phyloP scores from a whole-genome alignment of 2,888 invertebrate species.

The Caenorhabditis doughertyi region DNA sequence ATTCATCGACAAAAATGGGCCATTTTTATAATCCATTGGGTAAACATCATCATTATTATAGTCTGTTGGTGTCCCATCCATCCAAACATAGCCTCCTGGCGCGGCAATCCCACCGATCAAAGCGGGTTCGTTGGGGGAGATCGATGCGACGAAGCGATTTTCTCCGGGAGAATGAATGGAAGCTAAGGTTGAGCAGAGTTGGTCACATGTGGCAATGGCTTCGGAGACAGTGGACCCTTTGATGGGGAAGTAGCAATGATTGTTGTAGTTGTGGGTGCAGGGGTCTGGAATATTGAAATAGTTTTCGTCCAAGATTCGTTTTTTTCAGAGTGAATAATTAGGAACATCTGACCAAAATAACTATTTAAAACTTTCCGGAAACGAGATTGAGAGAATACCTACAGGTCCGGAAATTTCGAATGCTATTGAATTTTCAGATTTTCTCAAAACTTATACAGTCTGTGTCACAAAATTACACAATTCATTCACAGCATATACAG shows the following conservation, averaged over 20 bases:
- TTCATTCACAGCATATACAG: no score
- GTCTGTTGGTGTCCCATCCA: background rate
- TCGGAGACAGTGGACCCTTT: background rate
- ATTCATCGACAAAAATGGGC: background rate
- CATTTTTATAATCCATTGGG: background rate
- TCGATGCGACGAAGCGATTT: background rate
- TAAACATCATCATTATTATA: conserved; percentile 1
- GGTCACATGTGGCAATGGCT: background rate
- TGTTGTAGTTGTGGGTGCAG: background rate
- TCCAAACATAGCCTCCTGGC: background rate
- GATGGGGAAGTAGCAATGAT: background rate
- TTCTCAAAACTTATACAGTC: no score
- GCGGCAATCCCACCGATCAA: background rate
- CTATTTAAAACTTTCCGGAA: no score
- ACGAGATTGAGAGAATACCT: no score
- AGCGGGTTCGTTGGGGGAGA: background rate
- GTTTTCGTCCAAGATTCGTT: no score
- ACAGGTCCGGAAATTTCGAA: no score
- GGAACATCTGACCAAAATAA: no score
- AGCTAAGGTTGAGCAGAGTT: background rate
- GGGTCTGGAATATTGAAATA: no score
- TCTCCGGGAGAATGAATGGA: background rate
- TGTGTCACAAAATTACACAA: no score
- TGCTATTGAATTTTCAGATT: no score
- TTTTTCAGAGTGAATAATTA: no score